These are phyloP conservation scores for Euleptes europaea DNA, from an alignment of 2,113 vertebrate genomes.

Conservation along the genomic window DNA sequence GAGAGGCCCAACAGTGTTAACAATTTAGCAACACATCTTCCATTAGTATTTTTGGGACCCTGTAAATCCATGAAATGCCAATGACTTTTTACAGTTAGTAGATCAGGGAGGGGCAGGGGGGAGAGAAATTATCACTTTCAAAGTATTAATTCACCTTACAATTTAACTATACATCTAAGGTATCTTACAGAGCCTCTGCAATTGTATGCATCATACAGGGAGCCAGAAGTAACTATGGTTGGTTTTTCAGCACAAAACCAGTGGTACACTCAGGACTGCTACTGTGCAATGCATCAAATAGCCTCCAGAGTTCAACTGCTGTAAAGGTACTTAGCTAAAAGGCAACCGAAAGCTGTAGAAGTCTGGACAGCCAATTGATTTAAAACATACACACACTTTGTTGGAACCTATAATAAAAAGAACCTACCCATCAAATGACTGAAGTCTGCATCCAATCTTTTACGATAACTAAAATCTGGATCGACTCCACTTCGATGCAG, in stretches of 20 bases:
- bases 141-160: background rate
- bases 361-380: accelerated
- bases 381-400: background rate
- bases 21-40: background rate
- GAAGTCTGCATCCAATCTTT: conserved; percentile 93
- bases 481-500: conserved; percentile 92
- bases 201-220: background rate
- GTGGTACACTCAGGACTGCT: background rate
- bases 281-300: background rate
- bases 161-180: too few relatives aligned
- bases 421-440: conserved; percentile 89
- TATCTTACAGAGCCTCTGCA: background rate
- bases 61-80: background rate
- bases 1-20: background rate
- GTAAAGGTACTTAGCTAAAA: background rate
- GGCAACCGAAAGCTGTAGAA: background rate
- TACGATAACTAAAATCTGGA: conserved; percentile 94
- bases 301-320: background rate
- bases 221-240: background rate
- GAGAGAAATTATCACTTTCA: background rate
- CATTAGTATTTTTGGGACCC: background rate
- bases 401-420: background rate
- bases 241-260: background rate
- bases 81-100: too few relatives aligned
- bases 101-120: too few relatives aligned